Evolutionary conservation across 2,888 invertebrate species (phyloP).

Genomic region (Arctia plantaginis): DNA sequence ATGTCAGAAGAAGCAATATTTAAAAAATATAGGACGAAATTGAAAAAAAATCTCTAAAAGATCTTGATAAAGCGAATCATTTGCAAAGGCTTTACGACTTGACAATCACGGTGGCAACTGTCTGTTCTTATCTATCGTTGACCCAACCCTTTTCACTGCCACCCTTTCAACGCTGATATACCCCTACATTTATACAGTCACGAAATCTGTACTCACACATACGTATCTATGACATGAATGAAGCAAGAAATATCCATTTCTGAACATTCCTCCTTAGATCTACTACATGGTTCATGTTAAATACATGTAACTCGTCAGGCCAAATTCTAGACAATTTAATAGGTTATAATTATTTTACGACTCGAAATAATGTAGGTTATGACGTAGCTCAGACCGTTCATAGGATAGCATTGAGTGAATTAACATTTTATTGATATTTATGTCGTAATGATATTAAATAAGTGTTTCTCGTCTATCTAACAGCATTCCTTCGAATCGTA

Average conservation of each 20-base stretch:
- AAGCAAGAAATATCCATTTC: constrained; percentile 27
- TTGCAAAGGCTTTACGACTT: constrained; percentile 75
- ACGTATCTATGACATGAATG: constrained; percentile 23
- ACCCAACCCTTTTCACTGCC: constrained; percentile 83
- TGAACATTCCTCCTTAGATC: constrained; percentile 17
- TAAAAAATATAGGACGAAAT: constrained; percentile 65
- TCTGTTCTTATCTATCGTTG: constrained; percentile 77
- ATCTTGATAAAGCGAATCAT: constrained; percentile 73
- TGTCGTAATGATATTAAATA: constrained; percentile 37
- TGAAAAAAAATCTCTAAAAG: constrained; percentile 75
- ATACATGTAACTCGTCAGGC: constrained; percentile 47
- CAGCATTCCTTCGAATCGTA: background rate
- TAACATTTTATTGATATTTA: constrained; percentile 43
- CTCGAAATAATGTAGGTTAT: constrained; percentile 54
- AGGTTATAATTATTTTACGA: constrained; percentile 64
- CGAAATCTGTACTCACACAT: constrained; percentile 45
- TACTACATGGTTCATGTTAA: constrained; percentile 35
- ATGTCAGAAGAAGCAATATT: constrained; percentile 24
- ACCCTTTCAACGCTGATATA: constrained; percentile 49
- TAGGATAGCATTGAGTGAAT: constrained; percentile 46
- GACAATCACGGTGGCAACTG: constrained; percentile 78
- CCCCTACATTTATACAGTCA: constrained; percentile 57
- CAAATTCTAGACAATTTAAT: constrained; percentile 62
- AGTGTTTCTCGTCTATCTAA: constrained; percentile 11
- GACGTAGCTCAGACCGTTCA: constrained; percentile 53